Conservation (phyloP, 2,888 invertebrate genomes). For the Acanthosoma haemorrhoidale region DNA sequence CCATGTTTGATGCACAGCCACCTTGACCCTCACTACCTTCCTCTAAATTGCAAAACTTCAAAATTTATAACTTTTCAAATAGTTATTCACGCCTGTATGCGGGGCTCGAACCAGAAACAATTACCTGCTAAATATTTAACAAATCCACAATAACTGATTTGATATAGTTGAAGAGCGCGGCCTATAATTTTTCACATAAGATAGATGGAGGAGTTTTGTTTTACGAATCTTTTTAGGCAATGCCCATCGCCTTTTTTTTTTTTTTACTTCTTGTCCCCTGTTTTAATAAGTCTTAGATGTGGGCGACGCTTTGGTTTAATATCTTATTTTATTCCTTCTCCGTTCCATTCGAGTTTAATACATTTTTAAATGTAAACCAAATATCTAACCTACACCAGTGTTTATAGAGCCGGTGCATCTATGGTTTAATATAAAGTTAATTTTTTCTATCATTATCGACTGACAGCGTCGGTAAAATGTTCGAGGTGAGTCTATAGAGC, state of each 20-base stretch:
- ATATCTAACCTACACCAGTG: constrained; percentile 27
- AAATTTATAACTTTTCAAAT: constrained; percentile 5
- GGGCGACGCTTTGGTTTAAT: constrained; percentile 25
- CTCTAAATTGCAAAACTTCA: constrained; percentile 23
- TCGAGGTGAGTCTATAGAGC: constrained; percentile 22
- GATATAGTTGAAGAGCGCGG: neutral
- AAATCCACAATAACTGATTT: neutral
- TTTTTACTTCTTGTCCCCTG: constrained; percentile 25
- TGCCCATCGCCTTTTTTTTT: constrained; percentile 30
- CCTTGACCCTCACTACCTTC: constrained; percentile 23
- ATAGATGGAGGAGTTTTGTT: constrained; percentile 29
- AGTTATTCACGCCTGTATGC: neutral
- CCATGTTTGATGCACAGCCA: constrained; percentile 28
- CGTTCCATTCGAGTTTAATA: neutral
- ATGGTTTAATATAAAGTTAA: constrained; percentile 25
- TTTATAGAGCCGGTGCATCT: constrained; percentile 23
- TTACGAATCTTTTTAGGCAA: constrained; percentile 31
- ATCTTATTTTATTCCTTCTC: neutral
- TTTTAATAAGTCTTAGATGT: constrained; percentile 31
- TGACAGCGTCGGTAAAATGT: constrained; percentile 22
- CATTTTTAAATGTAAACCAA: constrained; percentile 8
- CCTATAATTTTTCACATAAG: constrained; percentile 26
- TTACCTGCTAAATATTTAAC: neutral
- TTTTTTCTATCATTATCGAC: constrained; percentile 27
- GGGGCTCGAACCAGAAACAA: neutral